These are phyloP conservation scores for Galaxias olidus DNA, from an alignment of 2,797 vertebrate genomes.

Conservation along the genomic window DNA sequence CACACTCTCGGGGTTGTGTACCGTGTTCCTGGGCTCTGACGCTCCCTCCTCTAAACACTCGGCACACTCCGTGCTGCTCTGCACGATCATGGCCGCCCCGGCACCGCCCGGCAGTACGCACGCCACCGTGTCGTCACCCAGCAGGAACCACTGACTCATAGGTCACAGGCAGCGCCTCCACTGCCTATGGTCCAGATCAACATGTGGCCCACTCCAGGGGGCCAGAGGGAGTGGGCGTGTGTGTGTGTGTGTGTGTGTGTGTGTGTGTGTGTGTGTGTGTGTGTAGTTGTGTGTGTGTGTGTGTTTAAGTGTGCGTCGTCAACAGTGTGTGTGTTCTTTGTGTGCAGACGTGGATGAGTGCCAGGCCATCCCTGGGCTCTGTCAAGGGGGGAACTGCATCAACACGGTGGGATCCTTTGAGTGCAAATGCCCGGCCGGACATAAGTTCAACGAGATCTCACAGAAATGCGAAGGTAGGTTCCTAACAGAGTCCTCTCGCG, in stretches of 20 bases:
- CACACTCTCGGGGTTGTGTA: slow-evolving; percentile 6
- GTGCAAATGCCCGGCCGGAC: slow-evolving; percentile 98
- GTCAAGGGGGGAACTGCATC: slow-evolving; percentile 97
- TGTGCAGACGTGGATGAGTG: slow-evolving; percentile 96
- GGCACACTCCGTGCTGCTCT: neutral
- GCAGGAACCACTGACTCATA: neutral
- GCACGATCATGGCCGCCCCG: slow-evolving; percentile 6
- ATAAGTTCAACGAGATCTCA: slow-evolving; percentile 95
- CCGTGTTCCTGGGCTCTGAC: neutral
- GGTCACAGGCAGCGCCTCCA: neutral
- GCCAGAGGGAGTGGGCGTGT: neutral
- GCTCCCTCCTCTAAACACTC: neutral
- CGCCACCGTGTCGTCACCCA: neutral
- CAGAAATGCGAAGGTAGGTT: slow-evolving; percentile 97
- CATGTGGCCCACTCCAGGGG: neutral
- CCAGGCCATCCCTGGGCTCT: slow-evolving; percentile 98
- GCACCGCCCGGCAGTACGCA: neutral
- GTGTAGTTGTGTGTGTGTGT: slow-evolving; percentile 20
- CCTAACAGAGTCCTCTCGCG: neutral
- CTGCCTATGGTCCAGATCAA: neutral
- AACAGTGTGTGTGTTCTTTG: slow-evolving; percentile 31
- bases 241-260: neutral
- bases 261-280: slow-evolving; percentile 12
- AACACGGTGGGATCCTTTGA: slow-evolving; percentile 99
- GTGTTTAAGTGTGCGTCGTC: slow-evolving; percentile 24